Evolutionary conservation across 2,888 invertebrate species (phyloP).

Genomic region (Steinernema scapterisci): DNA sequence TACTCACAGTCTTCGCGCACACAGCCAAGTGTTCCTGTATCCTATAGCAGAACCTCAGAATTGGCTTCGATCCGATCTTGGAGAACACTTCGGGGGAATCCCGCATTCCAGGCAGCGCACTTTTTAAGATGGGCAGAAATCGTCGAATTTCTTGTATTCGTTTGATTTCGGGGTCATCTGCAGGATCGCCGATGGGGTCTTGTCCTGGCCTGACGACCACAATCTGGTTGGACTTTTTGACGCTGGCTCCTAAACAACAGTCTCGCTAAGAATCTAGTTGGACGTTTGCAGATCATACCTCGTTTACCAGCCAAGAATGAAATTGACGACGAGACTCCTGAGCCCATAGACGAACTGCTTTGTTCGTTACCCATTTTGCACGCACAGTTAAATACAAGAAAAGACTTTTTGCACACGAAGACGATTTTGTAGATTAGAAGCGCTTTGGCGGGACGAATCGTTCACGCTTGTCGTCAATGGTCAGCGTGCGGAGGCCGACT

Average conservation of each 20-base stretch:
- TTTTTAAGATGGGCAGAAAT: constrained; percentile 47
- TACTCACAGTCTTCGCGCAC: constrained; percentile 47
- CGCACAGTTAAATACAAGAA: not conserved
- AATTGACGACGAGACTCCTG: constrained; percentile 49
- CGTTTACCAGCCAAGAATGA: constrained; percentile 54
- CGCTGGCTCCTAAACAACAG: not conserved
- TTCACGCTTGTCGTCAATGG: constrained; percentile 7
- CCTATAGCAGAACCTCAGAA: constrained; percentile 49
- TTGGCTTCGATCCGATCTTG: constrained; percentile 47
- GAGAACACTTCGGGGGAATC: constrained; percentile 44
- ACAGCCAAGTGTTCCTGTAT: constrained; percentile 56
- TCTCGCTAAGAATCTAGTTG: not conserved
- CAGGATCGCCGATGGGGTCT: constrained; percentile 40
- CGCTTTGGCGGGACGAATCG: not conserved
- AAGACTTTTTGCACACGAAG: too few species aligned
- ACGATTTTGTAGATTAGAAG: not conserved
- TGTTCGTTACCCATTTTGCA: constrained; percentile 54
- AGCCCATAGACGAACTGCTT: constrained; percentile 40
- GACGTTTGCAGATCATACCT: constrained; percentile 20
- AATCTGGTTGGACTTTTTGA: constrained; percentile 25
- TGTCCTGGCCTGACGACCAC: constrained; percentile 40
- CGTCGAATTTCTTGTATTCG: constrained; percentile 47
- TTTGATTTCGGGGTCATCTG: constrained; percentile 39
- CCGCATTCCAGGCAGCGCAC: constrained; percentile 45
- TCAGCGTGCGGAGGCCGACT: not conserved